Percentiles rank a stretch among this genome's conserved stretches.
phyloP scores from a whole-genome alignment of 2,797 vertebrate species.

The Synanceia verrucosa region DNA sequence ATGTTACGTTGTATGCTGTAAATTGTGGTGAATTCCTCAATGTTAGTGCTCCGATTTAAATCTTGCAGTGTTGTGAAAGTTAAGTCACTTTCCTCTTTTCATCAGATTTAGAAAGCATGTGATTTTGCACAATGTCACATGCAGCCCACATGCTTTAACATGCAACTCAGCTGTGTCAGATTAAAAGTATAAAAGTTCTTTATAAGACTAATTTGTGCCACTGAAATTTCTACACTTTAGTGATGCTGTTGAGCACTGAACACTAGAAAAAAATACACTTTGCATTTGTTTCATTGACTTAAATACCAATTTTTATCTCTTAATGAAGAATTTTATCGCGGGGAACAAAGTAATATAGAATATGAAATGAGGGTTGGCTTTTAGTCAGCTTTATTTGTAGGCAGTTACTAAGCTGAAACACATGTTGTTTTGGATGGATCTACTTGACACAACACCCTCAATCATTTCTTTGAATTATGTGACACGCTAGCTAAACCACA shows the following conservation, averaged over 20 bases:
- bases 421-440: background rate
- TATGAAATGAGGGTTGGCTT: background rate
- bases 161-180: background rate
- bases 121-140: conserved; percentile 6
- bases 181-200: no score
- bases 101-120: background rate
- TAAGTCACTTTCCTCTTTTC: background rate
- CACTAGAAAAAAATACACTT: background rate
- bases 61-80: background rate
- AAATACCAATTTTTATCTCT: background rate
- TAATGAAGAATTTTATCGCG: background rate
- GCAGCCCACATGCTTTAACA: background rate
- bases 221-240: no score
- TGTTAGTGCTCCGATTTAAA: background rate
- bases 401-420: background rate
- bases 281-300: background rate
- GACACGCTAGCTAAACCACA: background rate
- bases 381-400: background rate
- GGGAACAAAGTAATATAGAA: background rate
- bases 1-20: no score
- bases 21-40: background rate
- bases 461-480: background rate
- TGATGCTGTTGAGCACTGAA: background rate
- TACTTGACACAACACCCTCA: no score
- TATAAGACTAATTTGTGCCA: background rate